A percentile compares a stretch with the other conserved stretches of the same genome.
phyloP scores from a whole-genome alignment of 1,140 invertebrate genomes.

The Oryctes rhinoceros region DNA sequence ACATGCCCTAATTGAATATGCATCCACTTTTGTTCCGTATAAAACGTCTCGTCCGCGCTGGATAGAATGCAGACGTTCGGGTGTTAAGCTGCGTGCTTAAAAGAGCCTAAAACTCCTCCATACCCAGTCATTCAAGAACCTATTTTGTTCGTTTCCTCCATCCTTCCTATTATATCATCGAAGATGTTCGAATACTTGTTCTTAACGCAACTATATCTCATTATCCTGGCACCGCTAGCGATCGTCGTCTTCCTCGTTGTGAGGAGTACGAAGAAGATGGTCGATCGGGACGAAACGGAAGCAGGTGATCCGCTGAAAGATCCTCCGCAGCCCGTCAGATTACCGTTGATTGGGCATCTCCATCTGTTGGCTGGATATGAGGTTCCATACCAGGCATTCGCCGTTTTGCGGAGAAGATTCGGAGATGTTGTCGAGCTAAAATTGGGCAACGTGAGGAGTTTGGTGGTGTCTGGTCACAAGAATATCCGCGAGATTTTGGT shows the following conservation, averaged over 20 bases:
- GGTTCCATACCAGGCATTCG: constrained; percentile 73
- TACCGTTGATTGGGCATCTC: constrained; percentile 70
- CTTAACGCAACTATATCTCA: neutral
- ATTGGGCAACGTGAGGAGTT: constrained; percentile 68
- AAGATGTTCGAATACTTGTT: constrained; percentile 13
- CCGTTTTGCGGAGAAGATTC: constrained; percentile 64
- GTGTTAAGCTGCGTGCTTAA: constrained; percentile 16
- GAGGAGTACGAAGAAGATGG: neutral
- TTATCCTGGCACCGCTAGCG: neutral
- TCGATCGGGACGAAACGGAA: neutral
- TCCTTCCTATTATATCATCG: neutral
- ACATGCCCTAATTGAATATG: constrained; percentile 28
- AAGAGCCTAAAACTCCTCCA: neutral
- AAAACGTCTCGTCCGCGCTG: neutral
- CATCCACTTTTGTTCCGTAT: constrained; percentile 2
- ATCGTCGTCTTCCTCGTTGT: neutral
- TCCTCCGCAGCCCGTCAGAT: constrained; percentile 67
- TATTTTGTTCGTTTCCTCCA: too few relatives aligned
- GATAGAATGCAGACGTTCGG: neutral
- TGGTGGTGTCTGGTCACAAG: constrained; percentile 71
- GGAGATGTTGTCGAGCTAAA: constrained; percentile 67
- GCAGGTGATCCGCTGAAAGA: constrained; percentile 46
- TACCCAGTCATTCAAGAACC: neutral
- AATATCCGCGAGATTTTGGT: constrained; percentile 72
- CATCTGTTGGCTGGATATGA: constrained; percentile 68